Evolutionary conservation across 1,140 invertebrate genomes (phyloP).

Genomic region (Microvelia longipes): DNA sequence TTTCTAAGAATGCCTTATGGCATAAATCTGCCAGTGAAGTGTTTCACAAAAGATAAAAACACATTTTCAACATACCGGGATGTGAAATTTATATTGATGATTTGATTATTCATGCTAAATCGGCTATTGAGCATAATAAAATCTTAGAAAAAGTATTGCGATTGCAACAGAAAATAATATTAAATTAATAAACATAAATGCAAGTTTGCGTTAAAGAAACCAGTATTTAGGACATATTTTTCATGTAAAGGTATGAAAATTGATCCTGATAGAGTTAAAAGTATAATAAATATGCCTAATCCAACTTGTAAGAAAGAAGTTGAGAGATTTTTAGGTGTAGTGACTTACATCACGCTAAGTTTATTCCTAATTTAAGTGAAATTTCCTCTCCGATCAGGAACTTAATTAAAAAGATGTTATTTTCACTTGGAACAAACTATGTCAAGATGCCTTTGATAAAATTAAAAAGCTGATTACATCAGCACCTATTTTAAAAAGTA

Average conservation of each 20-base stretch:
- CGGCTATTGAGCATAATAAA: conserved; percentile 5
- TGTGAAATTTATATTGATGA: conserved; percentile 8
- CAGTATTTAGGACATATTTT: conserved; percentile 6
- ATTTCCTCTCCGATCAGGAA: not conserved
- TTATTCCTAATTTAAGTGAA: not conserved
- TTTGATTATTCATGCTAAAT: conserved; percentile 4
- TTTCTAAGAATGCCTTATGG: conserved; percentile 8
- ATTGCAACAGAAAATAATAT: conserved; percentile 4
- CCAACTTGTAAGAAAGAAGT: not conserved
- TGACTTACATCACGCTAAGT: not conserved
- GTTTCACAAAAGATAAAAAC: not conserved
- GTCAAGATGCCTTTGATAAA: not conserved
- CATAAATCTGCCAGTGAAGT: conserved; percentile 2
- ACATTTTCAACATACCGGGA: conserved; percentile 1
- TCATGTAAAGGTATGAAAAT: not conserved
- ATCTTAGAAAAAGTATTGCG: not conserved
- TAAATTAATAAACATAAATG: conserved; percentile 10
- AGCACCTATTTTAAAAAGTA: not conserved
- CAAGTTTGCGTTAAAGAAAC: conserved; percentile 5
- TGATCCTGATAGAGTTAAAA: conserved; percentile 7
- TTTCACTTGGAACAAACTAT: not conserved
- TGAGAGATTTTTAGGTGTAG: not conserved
- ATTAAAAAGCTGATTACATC: not conserved
- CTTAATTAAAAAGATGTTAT: not conserved
- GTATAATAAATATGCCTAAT: conserved; percentile 3